These are phyloP conservation scores for Garra rufa DNA, from an alignment of 2,113 vertebrate species.

Conservation along the genomic window DNA sequence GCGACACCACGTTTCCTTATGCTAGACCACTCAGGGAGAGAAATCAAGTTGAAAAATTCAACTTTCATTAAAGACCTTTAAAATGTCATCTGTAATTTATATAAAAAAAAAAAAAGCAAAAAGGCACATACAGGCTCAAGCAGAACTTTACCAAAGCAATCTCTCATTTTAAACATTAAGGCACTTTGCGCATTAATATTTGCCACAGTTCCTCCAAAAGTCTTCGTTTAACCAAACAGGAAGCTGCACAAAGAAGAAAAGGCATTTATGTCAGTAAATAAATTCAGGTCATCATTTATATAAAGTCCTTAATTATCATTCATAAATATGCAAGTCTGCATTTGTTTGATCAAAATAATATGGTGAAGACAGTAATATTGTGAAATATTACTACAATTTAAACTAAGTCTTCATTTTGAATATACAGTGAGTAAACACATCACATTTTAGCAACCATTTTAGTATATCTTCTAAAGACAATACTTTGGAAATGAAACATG, in stretches of 20 bases:
- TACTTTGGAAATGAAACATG: too few species aligned
- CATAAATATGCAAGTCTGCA: not conserved
- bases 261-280: not conserved
- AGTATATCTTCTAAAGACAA: too few species aligned
- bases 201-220: slow-evolving; percentile 31
- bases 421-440: not conserved
- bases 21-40: not conserved
- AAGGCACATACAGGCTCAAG: slow-evolving; percentile 12
- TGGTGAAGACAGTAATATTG: not conserved
- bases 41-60: not conserved
- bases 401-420: not conserved
- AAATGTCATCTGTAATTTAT: slow-evolving; percentile 23
- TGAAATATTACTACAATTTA: not conserved
- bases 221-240: slow-evolving; percentile 84
- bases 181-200: slow-evolving; percentile 52
- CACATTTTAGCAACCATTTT: too few species aligned
- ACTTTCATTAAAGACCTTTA: not conserved
- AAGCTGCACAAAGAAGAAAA: slow-evolving; percentile 80
- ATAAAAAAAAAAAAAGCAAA: slow-evolving; percentile 2
- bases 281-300: not conserved
- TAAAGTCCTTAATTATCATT: not conserved
- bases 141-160: slow-evolving; percentile 26
- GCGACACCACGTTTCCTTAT: not conserved
- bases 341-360: not conserved
- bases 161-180: slow-evolving; percentile 43